A percentile compares a stretch with the other conserved stretches of the same genome.
Evolutionary conservation across 2,797 vertebrate species (phyloP).

Genomic region (Falco biarmicus): DNA sequence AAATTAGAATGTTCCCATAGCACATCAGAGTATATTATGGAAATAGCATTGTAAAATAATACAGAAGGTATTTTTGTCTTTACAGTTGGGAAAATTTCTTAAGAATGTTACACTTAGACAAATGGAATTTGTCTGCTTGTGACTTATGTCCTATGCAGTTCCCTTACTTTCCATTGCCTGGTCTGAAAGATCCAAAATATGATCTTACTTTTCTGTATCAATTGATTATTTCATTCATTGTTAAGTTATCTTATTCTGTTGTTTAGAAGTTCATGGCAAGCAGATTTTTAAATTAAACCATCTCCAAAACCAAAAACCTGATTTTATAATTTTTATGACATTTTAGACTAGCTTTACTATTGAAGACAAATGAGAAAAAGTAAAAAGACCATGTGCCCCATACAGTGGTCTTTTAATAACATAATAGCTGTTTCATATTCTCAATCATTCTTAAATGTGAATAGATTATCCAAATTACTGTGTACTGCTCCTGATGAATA

Average conservation of each 20-base stretch:
- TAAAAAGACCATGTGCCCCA: background rate
- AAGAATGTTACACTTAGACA: background rate
- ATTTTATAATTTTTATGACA: background rate
- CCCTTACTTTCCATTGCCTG: background rate
- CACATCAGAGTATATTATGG: background rate
- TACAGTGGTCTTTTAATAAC: background rate
- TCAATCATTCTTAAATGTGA: background rate
- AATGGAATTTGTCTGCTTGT: background rate
- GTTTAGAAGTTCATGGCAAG: background rate
- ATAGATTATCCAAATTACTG: background rate
- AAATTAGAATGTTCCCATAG: background rate
- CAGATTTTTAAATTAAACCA: background rate
- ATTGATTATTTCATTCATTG: background rate
- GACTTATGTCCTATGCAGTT: background rate
- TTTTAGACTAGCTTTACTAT: background rate
- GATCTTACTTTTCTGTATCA: background rate
- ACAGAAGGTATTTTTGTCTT: background rate
- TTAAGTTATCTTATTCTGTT: background rate
- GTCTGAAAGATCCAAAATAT: background rate
- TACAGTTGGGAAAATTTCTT: background rate
- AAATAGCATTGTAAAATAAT: background rate
- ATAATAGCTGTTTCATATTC: background rate
- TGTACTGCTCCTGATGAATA: background rate
- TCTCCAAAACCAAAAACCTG: background rate
- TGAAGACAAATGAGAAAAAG: background rate